Evolutionary conservation across 2,113 vertebrate genomes (phyloP), one percentile per base, ranked within the genome.

Genomic region (Myiagra hebetior): DNA sequence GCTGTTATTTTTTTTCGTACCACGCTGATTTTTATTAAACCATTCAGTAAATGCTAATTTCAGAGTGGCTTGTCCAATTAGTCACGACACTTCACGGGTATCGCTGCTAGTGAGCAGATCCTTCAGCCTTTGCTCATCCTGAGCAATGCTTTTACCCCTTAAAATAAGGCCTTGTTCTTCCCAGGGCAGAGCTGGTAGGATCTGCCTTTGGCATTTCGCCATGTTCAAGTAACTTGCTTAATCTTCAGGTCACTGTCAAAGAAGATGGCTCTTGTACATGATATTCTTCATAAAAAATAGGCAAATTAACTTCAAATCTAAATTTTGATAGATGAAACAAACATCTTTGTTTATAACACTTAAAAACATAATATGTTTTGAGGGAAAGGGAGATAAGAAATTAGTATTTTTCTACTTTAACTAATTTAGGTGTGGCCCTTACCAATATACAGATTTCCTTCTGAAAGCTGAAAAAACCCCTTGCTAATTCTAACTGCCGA

Each of bases 21-120:
- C 83, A 64, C 0, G 3, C 52, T 91, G 88, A 75, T 94, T 96
- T 83, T 86, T 81, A 94, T 93, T 87, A 94, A 95, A 78, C 37
- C 76, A 82, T 93, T 95, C 91, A 91, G 47, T 60, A 89, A 95
- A 91, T 69, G 85, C 60, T 78, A 68, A 95, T 94, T 96, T 91
- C 83, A 82, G 87, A 90, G 47, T 41, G 1, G 0, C 9, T 92
- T 84, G 79, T 60, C 60, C 88, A 89, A 77, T 94, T 78, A 88
- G 67, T 93, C 79, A 91, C 0, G 3, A 87, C 64, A 75, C 44
- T 91, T 91, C 76, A 78, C 1, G n/a, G 64, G 7, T 60, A 10
- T 49, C 52, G 85, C 53, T 88, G 52, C 6, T 60, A 33, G 14
- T 8, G 39, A 83, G 39, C 42, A 74, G 30, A 52, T n/a, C 69